Base-by-base conservation (phyloP, 2,888 invertebrate species). In the Drosophila prostipennis region DNA sequence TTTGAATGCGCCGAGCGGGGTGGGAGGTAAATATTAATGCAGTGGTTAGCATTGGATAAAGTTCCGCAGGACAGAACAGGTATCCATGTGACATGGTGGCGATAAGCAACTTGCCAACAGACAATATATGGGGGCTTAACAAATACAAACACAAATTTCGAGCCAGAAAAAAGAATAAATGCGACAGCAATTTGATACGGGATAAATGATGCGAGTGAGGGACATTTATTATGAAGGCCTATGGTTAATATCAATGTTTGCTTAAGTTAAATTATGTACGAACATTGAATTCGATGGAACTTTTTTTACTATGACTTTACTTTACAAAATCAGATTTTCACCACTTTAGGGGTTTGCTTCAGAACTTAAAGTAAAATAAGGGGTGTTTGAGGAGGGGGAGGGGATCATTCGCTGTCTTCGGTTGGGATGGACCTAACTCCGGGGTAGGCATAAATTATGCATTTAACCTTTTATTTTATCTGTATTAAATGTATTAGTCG, bases 11-110 rank as follows among this genome's bases (percentile, higher is more conserved):
- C 19, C 19, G 19, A 19, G 14, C 23, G n/a, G 14, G 11, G 46
- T 40, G 46, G 61, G 42, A n/a, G 36, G 63, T 61, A 63, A 63
- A 48, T 63, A 61, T 63, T 49, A 63, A 48, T 63, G 63, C 61
- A 61, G 26, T 63, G 61, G 61, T 49, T 61, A 63, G 48, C 60
- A 61, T 14, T 46, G 45, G 59, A 61, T 58, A 61, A 61, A 39
- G 59, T 19, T 7, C 6, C 16, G 56, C 34, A n/a, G 39, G 8
- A 40, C 46, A 16, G 60, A 45, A 46, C 45, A 61, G 19, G 46
- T 37, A 42, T 14, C 23, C 58, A 7, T 5, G 34, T 56, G 58
- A 58, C 56, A 42, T 34, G 58, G 8, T 32, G 46, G 34, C 61
- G 61, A 60, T 61, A 61, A 61, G 61, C 61, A 61, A 61, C 61